Evolutionary conservation across 1,140 invertebrate species (phyloP), one percentile per base, ranked within the genome.

Genomic region (Musca vetustissima): DNA sequence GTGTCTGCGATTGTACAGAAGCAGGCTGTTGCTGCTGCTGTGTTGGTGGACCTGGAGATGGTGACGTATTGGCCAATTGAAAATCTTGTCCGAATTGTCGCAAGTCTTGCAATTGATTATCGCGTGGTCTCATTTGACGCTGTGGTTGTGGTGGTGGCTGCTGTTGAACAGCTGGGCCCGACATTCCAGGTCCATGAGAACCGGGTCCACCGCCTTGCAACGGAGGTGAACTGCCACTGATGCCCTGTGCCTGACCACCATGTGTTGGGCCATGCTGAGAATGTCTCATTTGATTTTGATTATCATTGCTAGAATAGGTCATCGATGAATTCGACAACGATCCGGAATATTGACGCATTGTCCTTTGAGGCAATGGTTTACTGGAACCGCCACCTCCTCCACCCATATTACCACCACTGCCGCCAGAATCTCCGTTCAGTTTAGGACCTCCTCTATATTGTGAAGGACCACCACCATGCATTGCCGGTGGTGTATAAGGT

Each of bases 61-160:
- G 76, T 50, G 77, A 77, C 48, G 61, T 75, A 1, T 55, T 64
- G 11, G 73, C 74, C 70, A 77, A 66, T 28, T 76, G 75, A 64
- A 83, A 83, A 69, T 83, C 79, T 71, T 78, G 75, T 7, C 73
- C 71, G 66, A 82, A 82, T 64, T 79, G 77, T 15, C 80, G 72
- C 55, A 82, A 50, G 49, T 82, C 77, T 68, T 82, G 78, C 57
- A 80, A 24, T 57, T 80, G 78, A 72, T 73, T 79, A 24, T 81
- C 79, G 17, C 76, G 74, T 25, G 71, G 55, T 17, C 79, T 75
- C 77, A 77, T 80, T 73, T 75, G 78, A 21, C 78, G 70, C 64
- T 79, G 68, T 14, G 73, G 70, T 53, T 79, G 74, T 64, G 83
- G 70, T 69, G 76, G 75, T 4, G 61, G 69, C 17, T 73, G 73